Conservation (phyloP, 2,888 invertebrate species). For the Diploptera punctata region DNA sequence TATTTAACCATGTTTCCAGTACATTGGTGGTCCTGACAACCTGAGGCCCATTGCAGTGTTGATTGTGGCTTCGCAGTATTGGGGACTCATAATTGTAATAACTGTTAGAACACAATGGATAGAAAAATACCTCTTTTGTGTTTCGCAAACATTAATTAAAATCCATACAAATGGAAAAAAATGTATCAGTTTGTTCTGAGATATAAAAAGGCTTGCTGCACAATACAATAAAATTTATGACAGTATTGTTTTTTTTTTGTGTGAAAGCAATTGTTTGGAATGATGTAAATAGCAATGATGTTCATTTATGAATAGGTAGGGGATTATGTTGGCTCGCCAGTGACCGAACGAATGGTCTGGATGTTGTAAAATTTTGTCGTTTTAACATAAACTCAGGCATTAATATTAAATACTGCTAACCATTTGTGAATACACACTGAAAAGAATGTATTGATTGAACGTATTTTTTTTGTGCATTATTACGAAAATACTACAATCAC, state of each 20-base stretch:
- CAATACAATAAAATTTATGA: constrained; percentile 1
- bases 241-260: constrained; percentile 10
- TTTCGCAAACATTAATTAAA: constrained; percentile 12
- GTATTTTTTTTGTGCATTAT: too few species aligned
- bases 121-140: not conserved
- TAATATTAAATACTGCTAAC: too few species aligned
- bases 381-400: too few species aligned
- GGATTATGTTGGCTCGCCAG: not conserved
- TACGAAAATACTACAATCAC: too few species aligned
- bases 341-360: too few species aligned
- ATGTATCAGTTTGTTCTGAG: not conserved
- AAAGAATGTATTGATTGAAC: too few species aligned
- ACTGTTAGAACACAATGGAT: not conserved
- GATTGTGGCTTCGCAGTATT: not conserved
- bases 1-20: not conserved
- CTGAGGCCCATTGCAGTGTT: not conserved
- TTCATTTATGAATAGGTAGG: not conserved
- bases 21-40: not conserved
- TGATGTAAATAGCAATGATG: not conserved
- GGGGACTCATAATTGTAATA: constrained; percentile 9
- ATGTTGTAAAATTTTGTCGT: too few species aligned
- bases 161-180: not conserved
- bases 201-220: constrained; percentile 7
- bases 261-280: not conserved
- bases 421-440: too few species aligned